These are phyloP conservation scores for Cerceris rybyensis DNA, from an alignment of 2,888 invertebrate genomes.

Conservation along the genomic window DNA sequence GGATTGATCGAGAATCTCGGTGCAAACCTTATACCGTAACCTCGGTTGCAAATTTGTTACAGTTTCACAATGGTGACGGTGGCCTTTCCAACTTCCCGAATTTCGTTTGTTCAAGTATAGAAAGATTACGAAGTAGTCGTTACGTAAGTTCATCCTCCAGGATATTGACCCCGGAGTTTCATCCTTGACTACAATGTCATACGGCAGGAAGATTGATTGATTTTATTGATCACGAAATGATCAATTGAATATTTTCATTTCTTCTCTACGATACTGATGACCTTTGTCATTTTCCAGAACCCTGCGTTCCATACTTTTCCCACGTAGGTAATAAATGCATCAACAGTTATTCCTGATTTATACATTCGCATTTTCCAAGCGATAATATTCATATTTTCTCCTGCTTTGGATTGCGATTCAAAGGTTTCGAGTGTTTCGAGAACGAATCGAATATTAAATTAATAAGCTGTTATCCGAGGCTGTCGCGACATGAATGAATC, in stretches of 20 bases:
- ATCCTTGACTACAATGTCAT: conserved; percentile 47
- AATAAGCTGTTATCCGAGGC: conserved; percentile 21
- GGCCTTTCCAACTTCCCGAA: conserved; percentile 19
- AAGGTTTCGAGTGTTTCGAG: conserved; percentile 12
- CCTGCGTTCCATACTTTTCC: conserved; percentile 25
- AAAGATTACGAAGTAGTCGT: conserved; percentile 36
- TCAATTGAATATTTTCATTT: conserved; percentile 10
- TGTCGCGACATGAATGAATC: not conserved
- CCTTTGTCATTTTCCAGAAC: conserved; percentile 32
- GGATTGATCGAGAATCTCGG: not conserved
- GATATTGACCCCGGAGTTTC: conserved; percentile 48
- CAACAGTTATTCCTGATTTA: conserved; percentile 39
- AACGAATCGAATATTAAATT: conserved; percentile 24
- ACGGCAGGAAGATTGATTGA: conserved; percentile 43
- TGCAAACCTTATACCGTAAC: not conserved
- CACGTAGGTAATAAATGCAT: conserved; percentile 29
- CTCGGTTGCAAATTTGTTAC: conserved; percentile 26
- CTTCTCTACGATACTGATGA: conserved; percentile 1
- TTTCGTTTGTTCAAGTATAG: conserved; percentile 8
- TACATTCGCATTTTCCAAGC: conserved; percentile 34
- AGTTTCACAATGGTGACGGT: conserved; percentile 28
- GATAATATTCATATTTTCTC: conserved; percentile 26
- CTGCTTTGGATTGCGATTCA: conserved; percentile 1
- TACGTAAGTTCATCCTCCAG: conserved; percentile 40
- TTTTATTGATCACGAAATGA: conserved; percentile 28